phyloP scores from a whole-genome alignment of 1,140 invertebrate genomes.

The Chelonus insularis region DNA sequence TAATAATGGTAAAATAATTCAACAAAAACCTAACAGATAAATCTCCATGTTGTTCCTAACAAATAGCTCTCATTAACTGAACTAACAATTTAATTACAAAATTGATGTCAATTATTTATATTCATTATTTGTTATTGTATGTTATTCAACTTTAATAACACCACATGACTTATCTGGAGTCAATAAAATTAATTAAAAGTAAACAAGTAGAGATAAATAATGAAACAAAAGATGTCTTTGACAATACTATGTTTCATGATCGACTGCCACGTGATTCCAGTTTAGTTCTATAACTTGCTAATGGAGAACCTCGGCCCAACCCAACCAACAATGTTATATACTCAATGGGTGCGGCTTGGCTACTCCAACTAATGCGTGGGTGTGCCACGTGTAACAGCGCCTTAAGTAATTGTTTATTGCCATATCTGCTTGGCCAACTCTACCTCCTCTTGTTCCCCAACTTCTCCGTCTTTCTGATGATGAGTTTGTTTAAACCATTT shows the following conservation, averaged over 20 bases:
- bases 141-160: too few relatives aligned
- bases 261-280: too few relatives aligned
- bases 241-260: not conserved
- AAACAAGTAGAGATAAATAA: not conserved
- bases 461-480: conserved; percentile 5
- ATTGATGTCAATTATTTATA: too few relatives aligned
- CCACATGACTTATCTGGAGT: too few relatives aligned
- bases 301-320: not conserved
- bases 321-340: conserved; percentile 8
- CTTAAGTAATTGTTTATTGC: conserved; percentile 60
- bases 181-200: not conserved
- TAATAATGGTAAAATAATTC: too few relatives aligned
- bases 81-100: too few relatives aligned
- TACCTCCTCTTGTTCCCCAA: conserved; percentile 35
- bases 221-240: not conserved
- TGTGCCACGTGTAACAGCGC: conserved; percentile 53
- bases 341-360: conserved; percentile 49
- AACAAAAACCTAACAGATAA: too few relatives aligned
- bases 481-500: conserved; percentile 1
- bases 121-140: too few relatives aligned
- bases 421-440: conserved; percentile 37
- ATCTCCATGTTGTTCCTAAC: too few relatives aligned
- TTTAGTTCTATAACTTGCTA: too few relatives aligned
- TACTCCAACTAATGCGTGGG: conserved; percentile 56
- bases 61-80: too few relatives aligned